Base-by-base conservation (phyloP, 2,113 vertebrate genomes). In the Gadus chalcogrammus region DNA sequence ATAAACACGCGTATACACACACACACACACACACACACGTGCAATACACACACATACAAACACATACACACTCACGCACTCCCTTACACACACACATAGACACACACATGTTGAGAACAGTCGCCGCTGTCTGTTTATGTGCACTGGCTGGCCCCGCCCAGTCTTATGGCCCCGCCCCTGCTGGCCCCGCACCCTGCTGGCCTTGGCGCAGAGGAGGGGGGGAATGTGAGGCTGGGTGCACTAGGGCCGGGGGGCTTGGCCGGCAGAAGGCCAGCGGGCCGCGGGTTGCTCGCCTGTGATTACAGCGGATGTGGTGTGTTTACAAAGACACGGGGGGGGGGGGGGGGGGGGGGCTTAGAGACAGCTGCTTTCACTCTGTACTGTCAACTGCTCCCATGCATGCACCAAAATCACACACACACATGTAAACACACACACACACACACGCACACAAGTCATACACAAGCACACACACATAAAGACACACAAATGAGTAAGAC, bases 361-460 rank as follows among this genome's bases (percentile, higher is more conserved):
- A 88, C 82, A 89, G 87, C 88, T 89, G 88, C 83, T 91, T 89
- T 85, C 83, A 90, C 84, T 89, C 84, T 90, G 82, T 80, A 87
- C 85, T 86, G 82, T 87, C 86, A 90, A 87, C 89, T 75, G 71
- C 79, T 83, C 77, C 79, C 70, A 81, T 60, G 59, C 59, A 74
- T 27, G 31, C 63, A 64, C 63, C 12, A 11, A 64, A 27, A 48
- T 17, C 15, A 31, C 65, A 22, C 58, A 61, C 68, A 67, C n/a
- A 59, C 62, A 42, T 15, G 55, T 48, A 58, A 7, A 17, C 53
- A 52, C 56, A 68, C 22, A 53, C 56, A 68, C 22, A 53, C 28
- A 67, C 68, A 56, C 28, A 65, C 65, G 16, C 58, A 69, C 67
- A 55, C 48, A 67, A 24, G 22, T 24, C 22, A 59, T 62, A 42